phyloP scores from a whole-genome alignment of 2,113 vertebrate species.

The Ceuthmochares aereus region DNA sequence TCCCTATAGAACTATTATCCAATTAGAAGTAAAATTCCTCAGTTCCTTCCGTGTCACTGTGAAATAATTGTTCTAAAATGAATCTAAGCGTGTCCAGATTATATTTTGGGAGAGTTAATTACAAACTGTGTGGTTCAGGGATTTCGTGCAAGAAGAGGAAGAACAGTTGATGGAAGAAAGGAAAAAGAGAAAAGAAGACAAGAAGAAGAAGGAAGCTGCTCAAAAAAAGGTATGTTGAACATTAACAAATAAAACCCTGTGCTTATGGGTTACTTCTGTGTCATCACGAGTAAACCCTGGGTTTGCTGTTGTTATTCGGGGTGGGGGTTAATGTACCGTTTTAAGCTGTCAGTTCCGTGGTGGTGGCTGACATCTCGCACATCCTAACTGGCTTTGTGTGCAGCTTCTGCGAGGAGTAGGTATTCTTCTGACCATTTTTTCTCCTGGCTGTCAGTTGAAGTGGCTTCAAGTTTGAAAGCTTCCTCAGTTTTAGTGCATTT shows the following conservation, averaged over 20 bases:
- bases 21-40: constrained; percentile 43
- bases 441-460: not conserved
- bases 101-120: constrained; percentile 80
- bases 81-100: constrained; percentile 71
- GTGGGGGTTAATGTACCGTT: not conserved
- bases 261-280: not conserved
- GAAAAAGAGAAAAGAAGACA: constrained; percentile 90
- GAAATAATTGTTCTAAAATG: constrained; percentile 57
- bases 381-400: not conserved
- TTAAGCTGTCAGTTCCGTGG: not conserved
- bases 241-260: not conserved
- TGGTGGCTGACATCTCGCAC: not conserved
- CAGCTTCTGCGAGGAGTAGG: not conserved
- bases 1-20: constrained; percentile 13
- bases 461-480: not conserved
- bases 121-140: constrained; percentile 84
- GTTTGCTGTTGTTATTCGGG: not conserved
- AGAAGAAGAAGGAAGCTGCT: constrained; percentile 89
- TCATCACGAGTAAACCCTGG: not conserved
- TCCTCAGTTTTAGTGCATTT: not conserved
- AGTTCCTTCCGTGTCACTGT: constrained; percentile 8
- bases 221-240: constrained; percentile 87
- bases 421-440: not conserved
- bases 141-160: constrained; percentile 88
- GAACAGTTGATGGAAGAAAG: constrained; percentile 96